Evolutionary conservation across 2,888 invertebrate genomes (phyloP), one percentile per base, ranked within the genome.

Genomic region (Ornithoptera priamus): DNA sequence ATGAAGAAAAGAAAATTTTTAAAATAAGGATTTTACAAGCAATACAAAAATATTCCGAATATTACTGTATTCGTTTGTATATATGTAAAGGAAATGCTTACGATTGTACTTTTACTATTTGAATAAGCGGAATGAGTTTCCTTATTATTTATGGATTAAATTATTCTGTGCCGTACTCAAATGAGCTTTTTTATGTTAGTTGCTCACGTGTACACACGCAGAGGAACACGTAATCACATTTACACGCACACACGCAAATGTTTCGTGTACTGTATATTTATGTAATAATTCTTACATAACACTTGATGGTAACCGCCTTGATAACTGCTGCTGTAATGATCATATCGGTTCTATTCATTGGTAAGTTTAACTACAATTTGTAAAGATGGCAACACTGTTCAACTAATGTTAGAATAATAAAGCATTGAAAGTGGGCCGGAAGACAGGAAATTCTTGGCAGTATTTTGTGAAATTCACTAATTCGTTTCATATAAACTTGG

Each of bases 261-360:
- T 30, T 30, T 30, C 30, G 30, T 30, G 30, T 30, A 30, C 30
- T 30, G 30, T 30, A 30, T 30, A 30, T 30, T 30, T 3, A 5
- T 7, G 12, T 58, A 58, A 59, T 59, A 60, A 36, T 58, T 64
- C 59, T 68, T 68, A 64, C 64, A 59, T 68, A 60, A 59, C 39
- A 63, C 46, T 68, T 6, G 39, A 57, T 59, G 50, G 57, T 22
- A 63, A 53, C 64, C 50, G 67, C 39, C 56, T 68, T 68, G 57
- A 68, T 62, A 58, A 68, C 60, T 64, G 36, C 63, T 36, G 18
- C 59, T 56, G 42, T 61, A 69, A 69, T 61, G 60, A 42, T 5
- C 61, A 61, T 65, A 65, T 69, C 60, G 42, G 42, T 65, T 17
- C n/a, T 62, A 63, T 50, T 24, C 36, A 60, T 18, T 59, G 30